Conservation (phyloP, 2,113 vertebrate genomes). For the Geococcyx californianus region DNA sequence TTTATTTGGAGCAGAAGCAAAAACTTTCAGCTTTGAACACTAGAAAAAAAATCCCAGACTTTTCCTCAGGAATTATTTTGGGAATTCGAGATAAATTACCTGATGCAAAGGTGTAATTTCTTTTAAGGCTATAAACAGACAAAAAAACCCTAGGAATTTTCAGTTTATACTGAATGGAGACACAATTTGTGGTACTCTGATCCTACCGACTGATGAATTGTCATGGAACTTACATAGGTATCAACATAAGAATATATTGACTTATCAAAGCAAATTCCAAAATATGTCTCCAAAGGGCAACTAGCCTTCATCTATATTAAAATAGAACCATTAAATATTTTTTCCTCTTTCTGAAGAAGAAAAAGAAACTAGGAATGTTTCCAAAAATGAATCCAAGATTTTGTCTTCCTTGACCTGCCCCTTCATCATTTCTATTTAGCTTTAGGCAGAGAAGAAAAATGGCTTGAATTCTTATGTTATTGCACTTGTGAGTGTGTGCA, state of each 20-base stretch:
- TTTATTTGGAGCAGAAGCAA: neutral
- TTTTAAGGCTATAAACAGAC: neutral
- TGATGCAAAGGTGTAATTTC: neutral
- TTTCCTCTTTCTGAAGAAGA: neutral
- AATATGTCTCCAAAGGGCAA: neutral
- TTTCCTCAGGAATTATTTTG: neutral
- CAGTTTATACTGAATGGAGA: neutral
- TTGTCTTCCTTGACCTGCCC: neutral
- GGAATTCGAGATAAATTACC: neutral
- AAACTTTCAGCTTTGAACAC: neutral
- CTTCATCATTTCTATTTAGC: neutral
- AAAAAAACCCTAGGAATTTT: neutral
- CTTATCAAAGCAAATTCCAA: neutral
- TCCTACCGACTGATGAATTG: neutral
- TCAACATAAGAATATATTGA: neutral
- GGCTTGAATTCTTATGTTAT: neutral
- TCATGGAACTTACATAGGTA: neutral
- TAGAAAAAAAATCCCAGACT: neutral
- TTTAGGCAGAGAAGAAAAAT: neutral
- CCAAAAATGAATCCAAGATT: neutral
- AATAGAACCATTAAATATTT: neutral
- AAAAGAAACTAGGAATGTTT: neutral
- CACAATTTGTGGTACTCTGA: neutral
- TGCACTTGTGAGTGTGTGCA: neutral
- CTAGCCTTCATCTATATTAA: neutral